phyloP scores from a whole-genome alignment of 1,140 invertebrate genomes.

The Macrotrachela quadricornifera region DNA sequence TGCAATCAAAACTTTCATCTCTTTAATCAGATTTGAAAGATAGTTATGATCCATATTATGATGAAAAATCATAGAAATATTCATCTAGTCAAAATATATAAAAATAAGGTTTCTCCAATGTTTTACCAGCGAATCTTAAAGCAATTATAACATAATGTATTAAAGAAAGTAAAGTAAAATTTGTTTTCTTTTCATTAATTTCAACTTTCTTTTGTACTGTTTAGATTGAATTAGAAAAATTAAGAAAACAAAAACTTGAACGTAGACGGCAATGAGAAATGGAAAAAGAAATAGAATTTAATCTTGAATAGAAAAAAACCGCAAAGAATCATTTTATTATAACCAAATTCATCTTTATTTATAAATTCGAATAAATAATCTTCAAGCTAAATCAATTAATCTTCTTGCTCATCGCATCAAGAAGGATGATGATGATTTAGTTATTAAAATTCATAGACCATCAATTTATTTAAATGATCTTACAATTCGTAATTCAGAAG shows the following conservation, averaged over 20 bases:
- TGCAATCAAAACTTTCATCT: too few relatives aligned
- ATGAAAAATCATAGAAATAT: background rate
- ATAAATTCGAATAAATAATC: slow-evolving; percentile 80
- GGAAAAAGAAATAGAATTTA: slow-evolving; percentile 61
- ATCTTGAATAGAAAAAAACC: slow-evolving; percentile 72
- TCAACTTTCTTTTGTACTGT: too few relatives aligned
- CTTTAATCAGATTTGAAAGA: slow-evolving; percentile 82
- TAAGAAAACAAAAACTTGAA: slow-evolving; percentile 68
- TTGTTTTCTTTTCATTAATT: too few relatives aligned
- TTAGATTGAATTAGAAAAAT: slow-evolving; percentile 41
- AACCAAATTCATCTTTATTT: slow-evolving; percentile 48
- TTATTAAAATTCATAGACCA: slow-evolving; percentile 91
- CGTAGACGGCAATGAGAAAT: slow-evolving; percentile 65
- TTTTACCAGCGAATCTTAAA: slow-evolving; percentile 6
- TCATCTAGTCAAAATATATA: slow-evolving; percentile 47
- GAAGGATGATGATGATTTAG: slow-evolving; percentile 50
- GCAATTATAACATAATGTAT: background rate
- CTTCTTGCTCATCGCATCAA: slow-evolving; percentile 80
- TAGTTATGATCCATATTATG: slow-evolving; percentile 93
- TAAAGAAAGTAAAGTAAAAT: slow-evolving; percentile 5
- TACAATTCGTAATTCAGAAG: slow-evolving; percentile 75
- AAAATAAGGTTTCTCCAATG: slow-evolving; percentile 7
- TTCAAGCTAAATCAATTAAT: slow-evolving; percentile 90
- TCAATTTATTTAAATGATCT: slow-evolving; percentile 83
- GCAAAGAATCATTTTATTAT: slow-evolving; percentile 52